Conservation (phyloP, 2,888 invertebrate species). For the Megalurothrips usitatus region DNA sequence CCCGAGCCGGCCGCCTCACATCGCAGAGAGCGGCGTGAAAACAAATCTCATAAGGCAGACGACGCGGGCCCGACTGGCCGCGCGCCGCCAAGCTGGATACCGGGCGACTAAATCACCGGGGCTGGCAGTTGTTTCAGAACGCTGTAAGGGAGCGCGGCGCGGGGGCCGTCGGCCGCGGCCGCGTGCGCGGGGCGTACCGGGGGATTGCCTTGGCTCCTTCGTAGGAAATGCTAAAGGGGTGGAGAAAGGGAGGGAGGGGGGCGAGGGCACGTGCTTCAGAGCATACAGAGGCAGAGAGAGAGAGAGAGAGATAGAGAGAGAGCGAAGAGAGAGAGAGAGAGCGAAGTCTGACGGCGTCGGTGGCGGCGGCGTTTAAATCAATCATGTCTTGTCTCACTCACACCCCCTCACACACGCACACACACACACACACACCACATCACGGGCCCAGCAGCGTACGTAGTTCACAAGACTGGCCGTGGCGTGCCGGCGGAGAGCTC, state of each 20-base stretch:
- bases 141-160: background rate
- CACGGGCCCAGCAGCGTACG: constrained; percentile 30
- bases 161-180: background rate
- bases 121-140: constrained; percentile 16
- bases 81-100: background rate
- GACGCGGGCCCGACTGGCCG: too few relatives aligned
- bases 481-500: too few relatives aligned
- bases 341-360: constrained; percentile 2
- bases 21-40: background rate
- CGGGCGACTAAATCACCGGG: constrained; percentile 13
- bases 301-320: background rate
- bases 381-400: constrained; percentile 36
- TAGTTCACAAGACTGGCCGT: too few relatives aligned
- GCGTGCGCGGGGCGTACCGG: background rate
- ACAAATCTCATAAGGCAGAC: background rate
- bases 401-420: constrained; percentile 7
- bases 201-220: background rate
- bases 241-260: background rate
- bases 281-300: too few relatives aligned
- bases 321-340: background rate
- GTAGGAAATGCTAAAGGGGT: background rate
- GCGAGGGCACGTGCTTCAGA: background rate
- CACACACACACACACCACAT: background rate
- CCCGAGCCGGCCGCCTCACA: background rate
- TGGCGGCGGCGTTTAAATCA: constrained; percentile 36